Evolutionary conservation across 2,113 vertebrate species (phyloP).

Genomic region (Vidua chalybeata): DNA sequence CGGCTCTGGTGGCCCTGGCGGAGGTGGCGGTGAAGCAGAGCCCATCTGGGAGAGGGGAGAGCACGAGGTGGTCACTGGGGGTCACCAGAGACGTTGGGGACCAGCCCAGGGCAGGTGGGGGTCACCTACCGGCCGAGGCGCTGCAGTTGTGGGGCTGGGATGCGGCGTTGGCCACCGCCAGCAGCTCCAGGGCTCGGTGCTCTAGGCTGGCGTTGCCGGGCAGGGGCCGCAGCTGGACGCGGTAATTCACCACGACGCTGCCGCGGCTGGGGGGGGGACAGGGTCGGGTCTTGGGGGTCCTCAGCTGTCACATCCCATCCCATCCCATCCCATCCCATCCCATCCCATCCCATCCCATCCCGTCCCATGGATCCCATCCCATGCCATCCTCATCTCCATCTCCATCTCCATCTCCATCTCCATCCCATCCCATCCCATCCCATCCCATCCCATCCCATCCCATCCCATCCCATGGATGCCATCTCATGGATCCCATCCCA

Average conservation of each 20-base stretch:
- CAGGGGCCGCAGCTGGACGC: neutral
- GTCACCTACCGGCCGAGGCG: neutral
- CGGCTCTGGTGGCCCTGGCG: neutral
- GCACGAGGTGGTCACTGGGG: neutral
- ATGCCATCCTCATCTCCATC: no score
- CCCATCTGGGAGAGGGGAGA: neutral
- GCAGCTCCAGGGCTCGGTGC: neutral
- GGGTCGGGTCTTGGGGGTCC: neutral
- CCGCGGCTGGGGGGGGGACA: neutral
- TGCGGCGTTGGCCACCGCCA: neutral
- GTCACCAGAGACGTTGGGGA: neutral
- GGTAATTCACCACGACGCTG: neutral
- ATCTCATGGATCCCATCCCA: no score
- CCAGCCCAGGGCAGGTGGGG: rapidly evolving
- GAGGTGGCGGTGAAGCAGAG: neutral
- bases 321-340: no score
- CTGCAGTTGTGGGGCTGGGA: neutral
- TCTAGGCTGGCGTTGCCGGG: neutral
- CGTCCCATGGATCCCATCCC: no score
- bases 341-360: neutral
- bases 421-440: neutral
- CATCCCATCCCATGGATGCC: neutral
- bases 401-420: no score
- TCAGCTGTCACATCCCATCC: neutral
- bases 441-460: neutral